Evolutionary conservation across 2,888 invertebrate species (phyloP).

Genomic region (Philereme vetulata): DNA sequence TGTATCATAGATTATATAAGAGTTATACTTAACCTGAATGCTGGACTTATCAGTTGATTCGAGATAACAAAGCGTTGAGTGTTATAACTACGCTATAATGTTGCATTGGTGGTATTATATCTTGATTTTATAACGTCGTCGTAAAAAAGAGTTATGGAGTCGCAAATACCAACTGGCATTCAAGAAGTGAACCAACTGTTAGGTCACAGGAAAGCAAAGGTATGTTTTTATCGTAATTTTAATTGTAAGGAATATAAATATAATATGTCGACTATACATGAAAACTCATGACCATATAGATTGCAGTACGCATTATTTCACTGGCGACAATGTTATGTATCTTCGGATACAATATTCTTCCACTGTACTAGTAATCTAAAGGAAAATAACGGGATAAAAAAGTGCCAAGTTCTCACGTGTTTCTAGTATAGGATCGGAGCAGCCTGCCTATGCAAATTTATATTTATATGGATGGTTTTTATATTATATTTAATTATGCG

Average conservation of each 20-base stretch:
- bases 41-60: conserved; percentile 14
- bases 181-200: conserved; percentile 11
- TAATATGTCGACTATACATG: no score
- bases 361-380: no score
- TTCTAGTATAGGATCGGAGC: no score
- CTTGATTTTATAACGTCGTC: conserved; percentile 15
- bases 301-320: background rate
- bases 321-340: no score
- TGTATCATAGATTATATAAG: background rate
- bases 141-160: conserved; percentile 14
- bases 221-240: background rate
- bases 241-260: no score
- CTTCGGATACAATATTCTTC: no score
- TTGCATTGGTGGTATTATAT: background rate
- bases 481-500: no score
- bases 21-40: conserved; percentile 8
- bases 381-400: no score
- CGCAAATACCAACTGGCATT: background rate
- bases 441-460: no score
- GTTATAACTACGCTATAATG: background rate
- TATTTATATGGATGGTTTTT: no score
- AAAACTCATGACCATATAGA: conserved; percentile 13
- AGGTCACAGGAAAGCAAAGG: conserved; percentile 8
- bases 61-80: conserved; percentile 18
- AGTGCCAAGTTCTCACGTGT: no score